These are phyloP conservation scores for Callocephalon fimbriatum DNA, from an alignment of 2,113 vertebrate genomes.

Conservation along the genomic window DNA sequence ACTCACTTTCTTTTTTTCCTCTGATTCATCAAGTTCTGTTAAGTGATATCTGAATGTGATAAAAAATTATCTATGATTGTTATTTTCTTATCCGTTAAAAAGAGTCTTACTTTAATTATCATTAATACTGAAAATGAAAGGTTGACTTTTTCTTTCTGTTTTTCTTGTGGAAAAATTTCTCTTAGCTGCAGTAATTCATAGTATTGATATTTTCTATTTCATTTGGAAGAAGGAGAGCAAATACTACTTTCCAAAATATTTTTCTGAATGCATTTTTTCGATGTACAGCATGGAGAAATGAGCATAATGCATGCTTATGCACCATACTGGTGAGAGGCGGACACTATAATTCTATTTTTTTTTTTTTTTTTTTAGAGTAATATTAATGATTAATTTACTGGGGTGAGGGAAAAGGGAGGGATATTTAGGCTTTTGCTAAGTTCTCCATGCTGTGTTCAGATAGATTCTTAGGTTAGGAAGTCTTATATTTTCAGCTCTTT, in stretches of 20 bases:
- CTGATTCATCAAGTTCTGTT: slow-evolving; percentile 20
- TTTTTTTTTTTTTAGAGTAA: not conserved
- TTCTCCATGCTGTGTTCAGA: not conserved
- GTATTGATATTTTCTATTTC: not conserved
- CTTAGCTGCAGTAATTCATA: not conserved
- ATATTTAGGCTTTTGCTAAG: not conserved
- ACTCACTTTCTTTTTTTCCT: not conserved
- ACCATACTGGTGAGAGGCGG: fast-evolving
- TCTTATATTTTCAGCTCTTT: not conserved
- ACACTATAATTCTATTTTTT: not conserved
- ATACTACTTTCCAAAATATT: not conserved
- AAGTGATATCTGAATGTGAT: slow-evolving; percentile 27
- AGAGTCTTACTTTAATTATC: slow-evolving; percentile 7
- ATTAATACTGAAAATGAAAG: not conserved
- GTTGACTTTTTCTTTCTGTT: slow-evolving; percentile 1
- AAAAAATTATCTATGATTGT: not conserved
- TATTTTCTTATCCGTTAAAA: slow-evolving; percentile 24
- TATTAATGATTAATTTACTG: not conserved
- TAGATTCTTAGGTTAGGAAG: not conserved
- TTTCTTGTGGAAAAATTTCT: not conserved
- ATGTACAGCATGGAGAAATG: not conserved
- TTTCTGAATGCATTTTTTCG: not conserved
- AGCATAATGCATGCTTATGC: not conserved
- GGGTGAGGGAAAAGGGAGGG: not conserved
- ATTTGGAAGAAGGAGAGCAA: not conserved